Conservation (phyloP, 2,888 invertebrate genomes). For the Acleris cristana region DNA sequence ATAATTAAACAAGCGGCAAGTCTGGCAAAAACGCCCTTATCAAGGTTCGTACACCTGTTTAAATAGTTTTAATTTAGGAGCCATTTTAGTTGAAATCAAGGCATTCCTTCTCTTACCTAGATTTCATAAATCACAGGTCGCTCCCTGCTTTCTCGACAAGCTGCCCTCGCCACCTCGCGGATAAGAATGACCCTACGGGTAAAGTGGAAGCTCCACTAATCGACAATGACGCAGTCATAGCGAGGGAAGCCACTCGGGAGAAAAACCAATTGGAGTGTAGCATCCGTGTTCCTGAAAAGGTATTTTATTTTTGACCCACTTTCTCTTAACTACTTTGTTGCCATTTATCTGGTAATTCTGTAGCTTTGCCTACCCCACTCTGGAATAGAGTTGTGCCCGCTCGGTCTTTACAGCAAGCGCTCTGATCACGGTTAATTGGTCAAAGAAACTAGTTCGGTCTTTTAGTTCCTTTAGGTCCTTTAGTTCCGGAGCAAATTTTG, state of each 20-base stretch:
- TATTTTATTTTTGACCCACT: conserved; percentile 48
- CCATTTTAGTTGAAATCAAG: not conserved
- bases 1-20: conserved; percentile 55
- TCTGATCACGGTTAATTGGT: too few relatives aligned
- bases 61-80: not conserved
- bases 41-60: conserved; percentile 53
- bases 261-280: conserved; percentile 72
- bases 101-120: not conserved
- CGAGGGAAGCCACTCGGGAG: conserved; percentile 78
- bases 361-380: too few relatives aligned
- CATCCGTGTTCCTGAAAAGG: conserved; percentile 84
- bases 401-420: too few relatives aligned
- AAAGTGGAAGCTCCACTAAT: conserved; percentile 77
- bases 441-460: too few relatives aligned
- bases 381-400: too few relatives aligned
- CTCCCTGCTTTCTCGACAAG: conserved; percentile 64
- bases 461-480: too few relatives aligned
- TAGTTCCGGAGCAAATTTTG: too few relatives aligned
- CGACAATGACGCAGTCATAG: conserved; percentile 75
- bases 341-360: too few relatives aligned
- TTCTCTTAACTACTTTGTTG: too few relatives aligned
- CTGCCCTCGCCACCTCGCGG: conserved; percentile 39
- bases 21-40: conserved; percentile 56
- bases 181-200: conserved; percentile 48
- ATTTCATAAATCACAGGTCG: conserved; percentile 55